Conservation (phyloP, 2,888 invertebrate species). For the Lacanobia oleracea region DNA sequence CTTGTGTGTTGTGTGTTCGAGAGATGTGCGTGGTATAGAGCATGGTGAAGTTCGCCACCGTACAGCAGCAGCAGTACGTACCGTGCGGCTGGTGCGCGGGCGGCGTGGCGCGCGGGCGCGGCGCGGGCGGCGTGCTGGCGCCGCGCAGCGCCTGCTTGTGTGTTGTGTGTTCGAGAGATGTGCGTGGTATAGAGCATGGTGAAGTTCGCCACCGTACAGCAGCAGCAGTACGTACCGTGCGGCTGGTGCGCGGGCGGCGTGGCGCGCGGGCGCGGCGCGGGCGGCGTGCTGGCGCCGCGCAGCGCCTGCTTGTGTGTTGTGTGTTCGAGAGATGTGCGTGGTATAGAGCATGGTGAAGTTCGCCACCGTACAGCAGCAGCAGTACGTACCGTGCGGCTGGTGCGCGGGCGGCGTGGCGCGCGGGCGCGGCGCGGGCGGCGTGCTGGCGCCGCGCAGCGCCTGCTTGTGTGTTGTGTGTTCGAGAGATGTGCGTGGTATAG, state of each 20-base stretch:
- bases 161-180: too few relatives aligned
- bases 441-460: conserved; percentile 65
- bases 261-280: conserved; percentile 83
- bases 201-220: too few relatives aligned
- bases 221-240: conserved; percentile 72
- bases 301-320: conserved; percentile 64
- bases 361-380: too few relatives aligned
- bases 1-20: conserved; percentile 35
- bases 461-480: conserved; percentile 45
- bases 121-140: conserved; percentile 71
- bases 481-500: too few relatives aligned
- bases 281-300: conserved; percentile 66
- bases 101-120: conserved; percentile 85
- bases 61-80: conserved; percentile 41
- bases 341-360: too few relatives aligned
- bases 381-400: conserved; percentile 77
- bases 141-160: conserved; percentile 66
- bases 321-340: too few relatives aligned
- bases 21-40: too few relatives aligned
- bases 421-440: conserved; percentile 79
- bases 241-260: conserved; percentile 85
- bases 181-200: too few relatives aligned
- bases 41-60: too few relatives aligned
- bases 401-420: conserved; percentile 86
- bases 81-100: conserved; percentile 83